Percentiles rank a stretch among this genome's conserved stretches.
Evolutionary conservation across 2,797 vertebrate species (phyloP).

Genomic region (Neostethus bicornis): DNA sequence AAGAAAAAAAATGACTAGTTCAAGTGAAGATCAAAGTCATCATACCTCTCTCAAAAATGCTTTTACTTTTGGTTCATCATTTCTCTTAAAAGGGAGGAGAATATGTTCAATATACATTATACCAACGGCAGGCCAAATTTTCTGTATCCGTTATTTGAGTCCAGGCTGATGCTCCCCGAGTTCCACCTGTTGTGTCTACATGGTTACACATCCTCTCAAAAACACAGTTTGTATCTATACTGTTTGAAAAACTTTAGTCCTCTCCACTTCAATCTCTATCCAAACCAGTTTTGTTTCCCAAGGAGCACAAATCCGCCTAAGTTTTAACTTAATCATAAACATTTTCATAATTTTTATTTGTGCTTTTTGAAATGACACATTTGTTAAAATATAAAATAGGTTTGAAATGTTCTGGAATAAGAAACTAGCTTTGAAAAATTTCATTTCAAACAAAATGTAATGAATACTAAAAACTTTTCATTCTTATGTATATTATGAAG

Average conservation of each 20-base stretch:
- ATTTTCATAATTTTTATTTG: background rate
- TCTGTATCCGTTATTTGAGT: background rate
- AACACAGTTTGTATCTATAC: background rate
- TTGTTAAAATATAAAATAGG: background rate
- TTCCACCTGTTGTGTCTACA: background rate
- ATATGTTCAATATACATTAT: background rate
- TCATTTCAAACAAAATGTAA: too few relatives aligned
- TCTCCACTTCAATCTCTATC: too few relatives aligned
- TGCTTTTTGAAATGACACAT: too few relatives aligned
- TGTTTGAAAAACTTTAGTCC: background rate
- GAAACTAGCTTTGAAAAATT: background rate
- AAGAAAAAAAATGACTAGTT: background rate
- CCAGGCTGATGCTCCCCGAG: background rate
- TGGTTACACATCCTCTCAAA: background rate
- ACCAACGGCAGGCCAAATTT: background rate
- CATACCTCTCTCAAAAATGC: background rate
- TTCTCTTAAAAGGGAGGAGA: background rate
- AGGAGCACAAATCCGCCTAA: background rate
- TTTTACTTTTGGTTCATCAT: background rate
- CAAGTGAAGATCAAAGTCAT: background rate
- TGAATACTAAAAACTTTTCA: constrained; percentile 9
- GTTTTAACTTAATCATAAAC: background rate
- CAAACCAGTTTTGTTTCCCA: background rate
- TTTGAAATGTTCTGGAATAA: background rate
- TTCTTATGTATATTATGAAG: too few relatives aligned